Base-by-base conservation (phyloP, 2,888 invertebrate genomes). In the Aromia moschata region DNA sequence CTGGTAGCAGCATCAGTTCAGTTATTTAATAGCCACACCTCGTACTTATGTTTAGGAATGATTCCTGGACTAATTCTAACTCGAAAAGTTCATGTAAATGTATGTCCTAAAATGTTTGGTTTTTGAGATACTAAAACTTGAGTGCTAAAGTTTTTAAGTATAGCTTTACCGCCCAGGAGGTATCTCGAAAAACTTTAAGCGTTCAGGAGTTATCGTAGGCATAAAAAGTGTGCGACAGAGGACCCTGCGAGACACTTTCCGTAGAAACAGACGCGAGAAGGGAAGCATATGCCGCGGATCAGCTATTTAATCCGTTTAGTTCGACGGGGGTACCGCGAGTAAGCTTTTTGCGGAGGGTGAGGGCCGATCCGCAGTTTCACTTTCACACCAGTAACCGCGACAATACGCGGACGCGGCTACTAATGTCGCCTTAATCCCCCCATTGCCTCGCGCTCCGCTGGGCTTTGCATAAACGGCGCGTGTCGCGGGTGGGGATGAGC, bases 381-480 rank as follows among this genome's bases (percentile, higher is more conserved):
- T 81, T 81, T 81, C 80, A 81, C 81, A 81, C 81, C 81, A 81
- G 81, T 79, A 79, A 80, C 81, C 80, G 77, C 81, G 75, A 81
- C 80, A 80, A 80, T 78, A 77, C 76, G 76, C 75, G 67, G 64
- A 67, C 72, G 77, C 74, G 75, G 77, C 76, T 77, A 76, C 75
- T 78, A 78, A 78, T 78, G 75, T 78, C 71, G 70, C 74, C 72
- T 70, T 74, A 73, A 75, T 74, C 74, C 75, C 74, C 75, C 68
- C 64, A 62, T 72, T 71, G 67, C 68, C 73, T 73, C 65, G 60
- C 70, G 71, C 69, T 70, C 57, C 68, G 65, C 63, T 70, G 67
- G 58, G 64, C 70, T 69, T 69, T 70, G 66, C 65, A 68, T 67
- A 69, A 54, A 38, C 45, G 49, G 43, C 47, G 51, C 53, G 56